phyloP scores from a whole-genome alignment of 2,797 vertebrate species.

The Iguana delicatissima region DNA sequence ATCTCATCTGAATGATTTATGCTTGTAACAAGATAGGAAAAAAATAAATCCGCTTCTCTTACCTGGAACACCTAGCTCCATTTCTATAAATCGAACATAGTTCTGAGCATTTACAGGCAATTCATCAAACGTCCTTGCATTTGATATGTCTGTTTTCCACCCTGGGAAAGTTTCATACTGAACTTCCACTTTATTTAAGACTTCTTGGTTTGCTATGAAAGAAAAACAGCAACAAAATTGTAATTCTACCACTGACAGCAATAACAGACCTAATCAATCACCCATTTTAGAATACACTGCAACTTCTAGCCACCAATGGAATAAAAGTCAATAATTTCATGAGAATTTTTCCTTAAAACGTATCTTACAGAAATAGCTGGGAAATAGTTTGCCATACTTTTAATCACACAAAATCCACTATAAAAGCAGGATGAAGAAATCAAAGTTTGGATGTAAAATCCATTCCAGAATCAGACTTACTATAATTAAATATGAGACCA shows the following conservation, averaged over 20 bases:
- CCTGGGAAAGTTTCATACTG: constrained; percentile 94
- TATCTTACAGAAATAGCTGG: neutral
- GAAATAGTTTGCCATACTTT: neutral
- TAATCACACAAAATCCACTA: neutral
- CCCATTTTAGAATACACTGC: neutral
- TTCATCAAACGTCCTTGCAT: constrained; percentile 89
- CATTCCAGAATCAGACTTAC: neutral
- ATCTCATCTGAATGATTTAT: neutral
- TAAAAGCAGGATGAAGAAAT: neutral
- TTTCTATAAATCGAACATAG: constrained; percentile 92
- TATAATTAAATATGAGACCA: neutral
- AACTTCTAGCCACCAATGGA: neutral
- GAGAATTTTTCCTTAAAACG: neutral
- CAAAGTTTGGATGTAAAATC: neutral
- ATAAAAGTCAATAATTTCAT: neutral
- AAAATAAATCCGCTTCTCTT: constrained; percentile 61
- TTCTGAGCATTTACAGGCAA: constrained; percentile 94
- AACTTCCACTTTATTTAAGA: constrained; percentile 94
- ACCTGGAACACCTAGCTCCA: constrained; percentile 91
- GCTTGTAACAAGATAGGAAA: neutral
- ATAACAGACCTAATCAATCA: constrained; percentile 2
- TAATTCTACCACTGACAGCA: neutral
- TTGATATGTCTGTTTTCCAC: constrained; percentile 93
- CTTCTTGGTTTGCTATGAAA: constrained; percentile 93
- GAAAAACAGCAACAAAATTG: constrained; percentile 36